Percentiles rank a stretch among this genome's conserved stretches.
Conservation (phyloP, 2,113 vertebrate genomes). For the Pedetes capensis region DNA sequence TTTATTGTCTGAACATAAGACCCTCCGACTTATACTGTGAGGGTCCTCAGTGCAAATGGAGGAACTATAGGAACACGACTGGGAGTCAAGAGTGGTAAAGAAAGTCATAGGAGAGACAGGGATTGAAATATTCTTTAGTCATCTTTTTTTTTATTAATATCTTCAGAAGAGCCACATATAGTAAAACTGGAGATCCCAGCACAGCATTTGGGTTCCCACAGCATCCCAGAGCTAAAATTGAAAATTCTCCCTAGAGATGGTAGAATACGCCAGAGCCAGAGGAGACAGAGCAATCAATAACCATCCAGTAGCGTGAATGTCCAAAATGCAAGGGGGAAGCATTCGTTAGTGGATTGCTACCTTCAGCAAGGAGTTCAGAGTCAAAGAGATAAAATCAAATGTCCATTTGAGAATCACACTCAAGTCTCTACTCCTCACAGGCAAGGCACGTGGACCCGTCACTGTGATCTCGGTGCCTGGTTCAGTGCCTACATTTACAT, state of each 20-base stretch:
- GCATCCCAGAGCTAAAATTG: neutral
- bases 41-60: neutral
- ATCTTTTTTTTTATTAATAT: neutral
- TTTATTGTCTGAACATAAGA: neutral
- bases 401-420: neutral
- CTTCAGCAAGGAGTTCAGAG: neutral
- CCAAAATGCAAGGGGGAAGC: neutral
- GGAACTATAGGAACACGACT: neutral
- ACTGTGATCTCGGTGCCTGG: neutral
- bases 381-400: neutral
- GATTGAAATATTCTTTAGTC: neutral
- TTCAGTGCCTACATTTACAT: neutral
- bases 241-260: neutral
- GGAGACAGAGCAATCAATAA: neutral
- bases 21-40: neutral
- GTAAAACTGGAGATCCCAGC: neutral
- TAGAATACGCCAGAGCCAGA: neutral
- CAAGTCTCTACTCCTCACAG: neutral
- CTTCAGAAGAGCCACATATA: neutral
- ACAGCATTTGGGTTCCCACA: neutral
- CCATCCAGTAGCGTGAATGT: neutral
- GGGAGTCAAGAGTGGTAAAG: neutral
- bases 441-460: neutral
- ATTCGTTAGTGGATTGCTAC: neutral
- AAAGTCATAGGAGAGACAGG: neutral